Conservation (phyloP, 2,888 invertebrate genomes). For the Drosophila demipolita region DNA sequence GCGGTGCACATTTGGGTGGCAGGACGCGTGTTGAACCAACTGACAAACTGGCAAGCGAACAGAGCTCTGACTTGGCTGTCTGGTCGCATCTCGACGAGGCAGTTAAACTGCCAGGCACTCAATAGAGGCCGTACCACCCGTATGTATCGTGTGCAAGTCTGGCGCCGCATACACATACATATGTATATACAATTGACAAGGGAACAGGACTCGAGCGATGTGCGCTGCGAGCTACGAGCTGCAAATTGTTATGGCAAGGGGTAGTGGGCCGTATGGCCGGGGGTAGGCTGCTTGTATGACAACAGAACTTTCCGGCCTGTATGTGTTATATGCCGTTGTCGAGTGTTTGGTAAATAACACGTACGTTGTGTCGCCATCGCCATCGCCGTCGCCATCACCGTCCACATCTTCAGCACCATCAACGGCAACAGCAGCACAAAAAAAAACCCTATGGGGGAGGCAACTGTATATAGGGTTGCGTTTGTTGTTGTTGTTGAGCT, state of each 20-base stretch:
- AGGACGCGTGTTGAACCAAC: slow-evolving; percentile 44
- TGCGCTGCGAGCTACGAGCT: background rate
- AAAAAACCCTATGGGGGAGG: slow-evolving; percentile 7
- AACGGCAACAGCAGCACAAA: slow-evolving; percentile 6
- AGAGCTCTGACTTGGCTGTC: slow-evolving; percentile 22
- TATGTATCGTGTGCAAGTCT: slow-evolving; percentile 18
- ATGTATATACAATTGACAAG: background rate
- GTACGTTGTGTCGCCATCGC: slow-evolving; percentile 82
- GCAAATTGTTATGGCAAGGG: background rate
- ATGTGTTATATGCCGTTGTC: slow-evolving; percentile 73
- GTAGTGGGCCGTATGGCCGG: background rate
- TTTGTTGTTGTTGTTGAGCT: slow-evolving; percentile 40
- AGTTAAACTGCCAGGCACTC: slow-evolving; percentile 31
- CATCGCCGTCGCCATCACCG: slow-evolving; percentile 55
- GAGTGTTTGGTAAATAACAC: slow-evolving; percentile 84
- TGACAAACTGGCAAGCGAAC: slow-evolving; percentile 36
- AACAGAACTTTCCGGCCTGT: slow-evolving; percentile 37
- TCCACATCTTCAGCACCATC: slow-evolving; percentile 61
- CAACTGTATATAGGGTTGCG: slow-evolving; percentile 62
- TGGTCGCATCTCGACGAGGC: slow-evolving; percentile 21
- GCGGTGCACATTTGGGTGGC: slow-evolving; percentile 37
- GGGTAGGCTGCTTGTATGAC: slow-evolving; percentile 17
- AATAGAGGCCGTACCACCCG: slow-evolving; percentile 16
- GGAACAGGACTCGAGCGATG: slow-evolving; percentile 11
- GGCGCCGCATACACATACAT: background rate